phyloP scores from a whole-genome alignment of 2,113 vertebrate genomes.

The Archocentrus centrarchus region DNA sequence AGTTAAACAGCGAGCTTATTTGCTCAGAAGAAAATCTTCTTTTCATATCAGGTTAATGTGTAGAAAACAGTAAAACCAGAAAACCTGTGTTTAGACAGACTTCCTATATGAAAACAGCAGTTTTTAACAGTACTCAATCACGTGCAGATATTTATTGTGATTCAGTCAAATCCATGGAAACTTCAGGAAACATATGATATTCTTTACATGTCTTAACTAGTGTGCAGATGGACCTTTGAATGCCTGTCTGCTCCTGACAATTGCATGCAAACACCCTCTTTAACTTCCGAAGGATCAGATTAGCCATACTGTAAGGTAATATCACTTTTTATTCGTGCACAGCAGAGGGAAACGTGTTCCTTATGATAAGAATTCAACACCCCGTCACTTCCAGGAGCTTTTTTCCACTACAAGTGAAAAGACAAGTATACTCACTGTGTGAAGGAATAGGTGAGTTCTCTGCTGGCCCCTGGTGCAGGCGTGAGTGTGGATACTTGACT shows the following conservation, averaged over 20 bases:
- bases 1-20: not conserved
- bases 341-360: fast-evolving
- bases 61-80: not conserved
- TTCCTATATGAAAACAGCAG: not conserved
- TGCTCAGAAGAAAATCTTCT: not conserved
- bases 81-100: too few species aligned
- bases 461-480: slow-evolving; percentile 48
- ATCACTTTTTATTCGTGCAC: not conserved
- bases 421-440: slow-evolving; percentile 72
- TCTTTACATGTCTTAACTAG: not conserved
- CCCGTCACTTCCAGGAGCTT: not conserved
- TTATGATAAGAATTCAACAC: not conserved
- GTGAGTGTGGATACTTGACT: slow-evolving; percentile 53
- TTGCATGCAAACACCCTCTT: not conserved
- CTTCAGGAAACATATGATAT: not conserved
- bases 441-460: slow-evolving; percentile 52
- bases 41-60: too few species aligned
- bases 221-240: not conserved
- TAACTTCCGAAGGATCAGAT: not conserved
- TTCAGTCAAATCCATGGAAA: not conserved
- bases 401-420: not conserved
- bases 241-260: not conserved
- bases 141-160: not conserved
- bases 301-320: not conserved
- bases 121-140: slow-evolving; percentile 2